Conservation (phyloP, 1,140 invertebrate genomes). For the Diuraphis noxia region DNA sequence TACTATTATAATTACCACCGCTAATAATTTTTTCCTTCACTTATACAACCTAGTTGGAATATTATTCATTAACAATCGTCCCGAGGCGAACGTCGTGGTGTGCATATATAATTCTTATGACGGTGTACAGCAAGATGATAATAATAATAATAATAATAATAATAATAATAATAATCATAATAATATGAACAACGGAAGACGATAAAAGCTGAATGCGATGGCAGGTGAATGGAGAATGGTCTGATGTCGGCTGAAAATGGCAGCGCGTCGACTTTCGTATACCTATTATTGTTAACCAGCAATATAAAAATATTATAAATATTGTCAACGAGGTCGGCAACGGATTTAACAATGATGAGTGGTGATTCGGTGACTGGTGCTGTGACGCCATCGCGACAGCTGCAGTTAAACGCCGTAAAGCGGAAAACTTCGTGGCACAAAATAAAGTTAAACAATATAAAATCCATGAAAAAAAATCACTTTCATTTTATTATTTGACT, state of each 20-base stretch:
- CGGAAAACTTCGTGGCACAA: background rate
- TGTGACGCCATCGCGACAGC: background rate
- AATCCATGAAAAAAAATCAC: background rate
- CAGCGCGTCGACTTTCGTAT: background rate
- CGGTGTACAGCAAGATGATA: background rate
- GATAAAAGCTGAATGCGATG: background rate
- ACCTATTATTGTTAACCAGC: background rate
- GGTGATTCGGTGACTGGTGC: background rate
- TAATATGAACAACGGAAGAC: background rate
- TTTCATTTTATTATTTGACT: background rate
- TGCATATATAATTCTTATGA: background rate
- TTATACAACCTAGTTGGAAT: background rate
- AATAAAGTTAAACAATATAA: background rate
- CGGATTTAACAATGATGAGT: background rate
- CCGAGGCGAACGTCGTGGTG: background rate
- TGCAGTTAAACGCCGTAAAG: background rate
- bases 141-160: background rate
- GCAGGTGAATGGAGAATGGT: background rate
- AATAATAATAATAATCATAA: background rate
- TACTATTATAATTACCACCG: background rate
- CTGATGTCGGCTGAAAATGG: background rate
- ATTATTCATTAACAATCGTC: background rate
- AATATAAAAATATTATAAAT: too few species aligned
- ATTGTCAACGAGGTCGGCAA: fast-evolving
- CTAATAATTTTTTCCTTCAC: background rate